Evolutionary conservation across 2,888 invertebrate species (phyloP).

Genomic region (Erebia palarica): DNA sequence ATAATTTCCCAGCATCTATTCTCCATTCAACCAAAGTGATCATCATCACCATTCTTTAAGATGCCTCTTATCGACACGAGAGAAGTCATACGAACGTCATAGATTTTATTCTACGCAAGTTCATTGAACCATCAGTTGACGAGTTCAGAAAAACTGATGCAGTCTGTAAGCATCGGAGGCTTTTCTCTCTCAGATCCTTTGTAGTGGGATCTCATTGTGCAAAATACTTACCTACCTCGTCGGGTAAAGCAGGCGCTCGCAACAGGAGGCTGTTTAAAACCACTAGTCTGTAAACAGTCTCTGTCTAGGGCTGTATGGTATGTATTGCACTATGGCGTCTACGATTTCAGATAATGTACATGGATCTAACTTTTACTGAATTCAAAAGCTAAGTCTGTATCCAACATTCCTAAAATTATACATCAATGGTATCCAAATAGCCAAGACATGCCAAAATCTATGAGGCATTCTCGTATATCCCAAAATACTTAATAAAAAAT

Average conservation of each 20-base stretch:
- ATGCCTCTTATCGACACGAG: not conserved
- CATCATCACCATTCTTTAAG: not conserved
- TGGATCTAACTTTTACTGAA: not conserved
- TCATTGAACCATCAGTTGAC: conserved; percentile 24
- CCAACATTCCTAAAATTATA: no score
- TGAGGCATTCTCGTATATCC: not conserved
- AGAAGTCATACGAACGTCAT: not conserved
- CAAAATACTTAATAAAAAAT: not conserved
- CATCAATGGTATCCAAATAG: no score
- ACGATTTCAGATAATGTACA: conserved; percentile 2
- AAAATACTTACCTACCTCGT: conserved; percentile 17
- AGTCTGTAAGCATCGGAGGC: conserved; percentile 32
- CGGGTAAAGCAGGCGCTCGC: conserved; percentile 26
- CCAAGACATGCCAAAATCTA: not conserved
- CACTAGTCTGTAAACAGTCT: conserved; percentile 34
- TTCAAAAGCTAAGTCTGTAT: not conserved
- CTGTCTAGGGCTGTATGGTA: conserved; percentile 27
- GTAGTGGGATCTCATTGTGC: conserved; percentile 27
- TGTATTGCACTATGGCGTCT: conserved; percentile 1
- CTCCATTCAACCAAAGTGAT: not conserved
- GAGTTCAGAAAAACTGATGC: conserved; percentile 27
- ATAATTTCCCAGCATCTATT: not conserved
- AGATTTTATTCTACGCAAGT: conserved; percentile 10
- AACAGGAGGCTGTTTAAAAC: conserved; percentile 34
- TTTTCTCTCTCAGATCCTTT: conserved; percentile 34